Evolutionary conservation across 2,113 vertebrate genomes (phyloP).

Genomic region (Cygnus atratus): DNA sequence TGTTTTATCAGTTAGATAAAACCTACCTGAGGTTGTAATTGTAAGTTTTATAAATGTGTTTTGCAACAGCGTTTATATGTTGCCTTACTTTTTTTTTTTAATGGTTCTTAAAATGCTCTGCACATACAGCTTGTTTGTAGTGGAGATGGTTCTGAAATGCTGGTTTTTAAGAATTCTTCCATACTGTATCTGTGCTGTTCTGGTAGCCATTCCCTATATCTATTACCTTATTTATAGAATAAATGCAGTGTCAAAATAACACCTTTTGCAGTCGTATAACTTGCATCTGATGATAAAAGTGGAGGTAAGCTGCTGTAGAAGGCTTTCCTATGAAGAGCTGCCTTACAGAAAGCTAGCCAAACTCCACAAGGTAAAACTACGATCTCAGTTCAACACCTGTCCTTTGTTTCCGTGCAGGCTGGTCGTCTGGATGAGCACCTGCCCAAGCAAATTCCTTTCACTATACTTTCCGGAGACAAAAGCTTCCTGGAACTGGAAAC

Average conservation of each 20-base stretch:
- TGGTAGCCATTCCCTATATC: background rate
- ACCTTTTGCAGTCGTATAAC: background rate
- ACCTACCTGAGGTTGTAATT: background rate
- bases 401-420: conserved; percentile 66
- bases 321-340: background rate
- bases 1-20: background rate
- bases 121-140: background rate
- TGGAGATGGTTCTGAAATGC: background rate
- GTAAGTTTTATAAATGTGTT: background rate
- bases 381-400: background rate
- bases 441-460: conserved; percentile 86
- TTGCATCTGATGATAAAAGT: background rate
- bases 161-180: background rate
- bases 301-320: background rate
- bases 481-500: conserved; percentile 81
- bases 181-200: background rate
- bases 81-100: background rate
- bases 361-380: background rate
- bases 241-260: background rate
- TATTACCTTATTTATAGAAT: background rate
- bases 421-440: conserved; percentile 82
- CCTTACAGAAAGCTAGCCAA: background rate
- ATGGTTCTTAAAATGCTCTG: background rate
- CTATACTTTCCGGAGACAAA: conserved; percentile 84
- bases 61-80: background rate